A percentile compares a stretch with the other conserved stretches of the same genome.
phyloP scores from a whole-genome alignment of 1,140 invertebrate genomes.

The Samia ricini region DNA sequence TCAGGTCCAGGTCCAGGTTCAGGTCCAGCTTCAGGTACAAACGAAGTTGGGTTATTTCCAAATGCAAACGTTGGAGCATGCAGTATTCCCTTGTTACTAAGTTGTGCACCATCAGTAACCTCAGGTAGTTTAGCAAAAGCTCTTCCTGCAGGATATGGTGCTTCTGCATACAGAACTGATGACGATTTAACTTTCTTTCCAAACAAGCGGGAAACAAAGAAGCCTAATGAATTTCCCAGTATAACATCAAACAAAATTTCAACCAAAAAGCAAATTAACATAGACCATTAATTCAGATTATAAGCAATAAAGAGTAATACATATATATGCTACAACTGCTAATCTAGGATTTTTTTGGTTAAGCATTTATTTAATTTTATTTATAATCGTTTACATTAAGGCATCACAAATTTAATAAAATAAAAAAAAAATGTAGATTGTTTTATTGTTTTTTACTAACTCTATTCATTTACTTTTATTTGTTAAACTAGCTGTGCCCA shows the following conservation, averaged over 20 bases:
- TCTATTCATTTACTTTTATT: too few relatives aligned
- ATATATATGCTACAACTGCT: not conserved
- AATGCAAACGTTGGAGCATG: slow-evolving; percentile 54
- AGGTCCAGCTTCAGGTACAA: slow-evolving; percentile 24
- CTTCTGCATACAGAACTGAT: slow-evolving; percentile 44
- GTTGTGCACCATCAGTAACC: slow-evolving; percentile 60
- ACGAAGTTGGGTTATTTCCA: slow-evolving; percentile 60
- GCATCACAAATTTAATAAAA: slow-evolving; percentile 31
- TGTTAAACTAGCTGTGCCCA: too few relatives aligned
- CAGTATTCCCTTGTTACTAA: slow-evolving; percentile 55
- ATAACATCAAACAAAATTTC: slow-evolving; percentile 16
- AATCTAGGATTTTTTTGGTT: not conserved
- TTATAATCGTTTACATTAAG: slow-evolving; percentile 14
- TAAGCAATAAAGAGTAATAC: slow-evolving; percentile 17
- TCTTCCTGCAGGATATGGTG: slow-evolving; percentile 26
- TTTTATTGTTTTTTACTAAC: too few relatives aligned
- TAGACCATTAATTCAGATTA: slow-evolving; percentile 25
- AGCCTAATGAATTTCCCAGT: slow-evolving; percentile 23
- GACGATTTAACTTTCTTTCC: slow-evolving; percentile 42
- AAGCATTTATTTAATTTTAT: not conserved
- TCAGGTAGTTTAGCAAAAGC: slow-evolving; percentile 56
- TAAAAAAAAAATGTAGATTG: too few relatives aligned
- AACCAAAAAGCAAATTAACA: slow-evolving; percentile 25
- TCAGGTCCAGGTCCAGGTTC: slow-evolving; percentile 28
- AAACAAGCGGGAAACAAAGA: slow-evolving; percentile 48